Base-by-base conservation (phyloP, 2,888 invertebrate species). In the Diplazon laetatorius region DNA sequence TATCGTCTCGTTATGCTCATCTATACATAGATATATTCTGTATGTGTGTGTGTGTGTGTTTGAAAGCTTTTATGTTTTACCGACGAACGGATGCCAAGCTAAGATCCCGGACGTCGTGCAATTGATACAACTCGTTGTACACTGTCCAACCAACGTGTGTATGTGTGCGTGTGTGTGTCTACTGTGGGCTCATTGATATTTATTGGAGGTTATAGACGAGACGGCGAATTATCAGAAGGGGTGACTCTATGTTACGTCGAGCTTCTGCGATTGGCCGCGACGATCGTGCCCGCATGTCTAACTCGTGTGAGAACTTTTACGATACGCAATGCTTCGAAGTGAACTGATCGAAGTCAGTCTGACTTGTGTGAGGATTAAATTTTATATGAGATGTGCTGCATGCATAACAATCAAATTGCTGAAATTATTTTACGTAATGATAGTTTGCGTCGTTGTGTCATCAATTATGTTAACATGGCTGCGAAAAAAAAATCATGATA, bases 101-200 rank as follows among this genome's bases (percentile, higher is more conserved):
- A 78, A 78, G 78, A 78, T 78, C 75, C 78, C 78, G 78, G 78
- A 78, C 75, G 78, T 78, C 71, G 78, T 75, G 75, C 78, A 78
- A 78, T 78, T 78, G 75, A 78, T 75, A 75, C 46, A 71, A 71
- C 66, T 75, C 42, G 39, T 57, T 44, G 55, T 68, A 30, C 52
- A 66, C 48, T 20, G 30, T 37, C n/a, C n/a, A 6, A 25, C 12
- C 10, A 20, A 10, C 20, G 20, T 16, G 35, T 35, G 42, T 70
- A 42, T n/a, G n/a, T n/a, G n/a, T n/a, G n/a, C n/a, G n/a, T n/a
- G n/a, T n/a, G 55, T 46, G 55, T 46, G 39, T 59, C n/a, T 30
- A 30, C 2, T 5, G 37, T 57, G 60, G 59, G 22, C 46, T 73
- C 72, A 73, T 78, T 78, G 78, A 78, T 78, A 78, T 78, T 78